A percentile compares a stretch with the other conserved stretches of the same genome.
Evolutionary conservation across 2,797 vertebrate genomes (phyloP).

Genomic region (Smutsia gigantea): DNA sequence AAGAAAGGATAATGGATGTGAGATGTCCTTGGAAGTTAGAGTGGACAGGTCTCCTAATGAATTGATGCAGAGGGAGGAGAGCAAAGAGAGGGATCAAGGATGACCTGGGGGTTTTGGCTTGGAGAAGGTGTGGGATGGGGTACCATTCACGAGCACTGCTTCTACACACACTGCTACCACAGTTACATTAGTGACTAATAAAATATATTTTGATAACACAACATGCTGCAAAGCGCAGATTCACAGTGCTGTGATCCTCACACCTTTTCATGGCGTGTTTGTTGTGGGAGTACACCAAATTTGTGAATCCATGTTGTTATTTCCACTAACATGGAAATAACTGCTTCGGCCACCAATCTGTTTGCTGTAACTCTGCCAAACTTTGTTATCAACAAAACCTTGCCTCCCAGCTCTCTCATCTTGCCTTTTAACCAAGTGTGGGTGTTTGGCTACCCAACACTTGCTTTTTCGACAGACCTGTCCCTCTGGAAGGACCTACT

Average conservation of each 20-base stretch:
- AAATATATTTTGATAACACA: not conserved
- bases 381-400: not conserved
- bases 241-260: not conserved
- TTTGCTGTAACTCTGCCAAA: not conserved
- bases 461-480: not conserved
- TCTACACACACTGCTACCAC: not conserved
- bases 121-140: not conserved
- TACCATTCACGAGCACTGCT: not conserved
- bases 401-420: not conserved
- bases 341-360: not conserved
- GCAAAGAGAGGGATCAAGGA: not conserved
- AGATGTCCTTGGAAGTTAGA: not conserved
- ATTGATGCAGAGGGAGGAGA: not conserved
- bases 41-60: not conserved
- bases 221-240: not conserved
- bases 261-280: not conserved
- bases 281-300: not conserved
- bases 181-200: not conserved
- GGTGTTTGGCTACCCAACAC: not conserved
- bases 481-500: not conserved
- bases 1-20: not conserved
- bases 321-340: not conserved
- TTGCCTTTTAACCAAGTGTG: not conserved
- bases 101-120: not conserved
- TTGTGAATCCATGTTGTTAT: not conserved